phyloP scores from a whole-genome alignment of 2,888 invertebrate species.

The Ariolimax columbianus region DNA sequence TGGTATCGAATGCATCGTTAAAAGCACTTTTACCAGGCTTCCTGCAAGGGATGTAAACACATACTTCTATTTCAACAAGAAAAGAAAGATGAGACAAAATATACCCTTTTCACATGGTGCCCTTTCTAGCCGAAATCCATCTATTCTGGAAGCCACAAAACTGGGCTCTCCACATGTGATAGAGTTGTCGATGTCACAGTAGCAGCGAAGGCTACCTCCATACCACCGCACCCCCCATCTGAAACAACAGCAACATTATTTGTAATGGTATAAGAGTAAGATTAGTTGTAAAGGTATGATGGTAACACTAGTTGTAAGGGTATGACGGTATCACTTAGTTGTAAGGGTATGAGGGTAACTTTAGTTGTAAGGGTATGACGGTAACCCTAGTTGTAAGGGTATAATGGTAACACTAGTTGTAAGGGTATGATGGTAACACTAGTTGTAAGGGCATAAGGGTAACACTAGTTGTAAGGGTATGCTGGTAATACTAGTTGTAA shows the following conservation, averaged over 20 bases:
- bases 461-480: too few species aligned
- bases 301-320: background rate
- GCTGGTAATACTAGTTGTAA: too few species aligned
- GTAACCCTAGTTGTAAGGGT: background rate
- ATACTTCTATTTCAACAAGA: too few species aligned
- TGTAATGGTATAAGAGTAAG: background rate
- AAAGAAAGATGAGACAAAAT: background rate
- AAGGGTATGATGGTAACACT: background rate
- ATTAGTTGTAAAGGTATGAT: background rate
- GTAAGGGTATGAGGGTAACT: too few species aligned
- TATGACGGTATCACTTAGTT: background rate
- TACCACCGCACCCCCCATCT: constrained; percentile 54
- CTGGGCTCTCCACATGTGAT: constrained; percentile 55
- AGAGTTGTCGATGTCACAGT: constrained; percentile 48
- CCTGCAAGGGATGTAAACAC: too few species aligned
- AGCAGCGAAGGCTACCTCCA: constrained; percentile 54
- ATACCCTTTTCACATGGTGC: constrained; percentile 40
- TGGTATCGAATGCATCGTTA: too few species aligned
- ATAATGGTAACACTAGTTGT: background rate
- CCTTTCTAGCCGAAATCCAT: constrained; percentile 48
- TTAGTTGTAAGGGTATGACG: too few species aligned
- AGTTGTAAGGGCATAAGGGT: too few species aligned
- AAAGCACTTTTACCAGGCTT: too few species aligned
- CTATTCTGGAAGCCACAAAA: constrained; percentile 53
- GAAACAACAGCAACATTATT: background rate